Conservation (phyloP, 2,888 invertebrate species). For the Pachymerium ferrugineum region DNA sequence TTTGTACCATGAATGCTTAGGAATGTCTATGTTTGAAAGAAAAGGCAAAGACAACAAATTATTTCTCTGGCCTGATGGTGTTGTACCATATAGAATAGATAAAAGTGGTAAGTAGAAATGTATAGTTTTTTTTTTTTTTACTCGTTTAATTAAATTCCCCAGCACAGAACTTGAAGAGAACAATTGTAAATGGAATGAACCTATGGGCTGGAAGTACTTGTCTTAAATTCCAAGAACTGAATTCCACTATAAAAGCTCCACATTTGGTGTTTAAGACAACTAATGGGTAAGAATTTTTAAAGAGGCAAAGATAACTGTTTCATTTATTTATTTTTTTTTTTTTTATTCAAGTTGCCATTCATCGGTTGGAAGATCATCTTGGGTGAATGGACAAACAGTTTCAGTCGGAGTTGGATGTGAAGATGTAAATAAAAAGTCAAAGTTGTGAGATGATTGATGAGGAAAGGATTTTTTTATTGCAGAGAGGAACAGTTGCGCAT, state of each 20-base stretch:
- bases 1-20: too few relatives aligned
- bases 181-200: background rate
- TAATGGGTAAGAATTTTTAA: background rate
- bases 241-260: background rate
- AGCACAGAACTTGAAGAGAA: background rate
- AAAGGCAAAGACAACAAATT: background rate
- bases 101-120: background rate
- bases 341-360: conserved; percentile 9
- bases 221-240: background rate
- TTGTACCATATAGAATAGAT: background rate
- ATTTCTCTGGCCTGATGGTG: background rate
- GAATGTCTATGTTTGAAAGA: background rate
- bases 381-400: background rate
- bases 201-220: background rate
- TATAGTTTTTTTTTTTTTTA: background rate
- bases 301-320: background rate
- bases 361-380: background rate
- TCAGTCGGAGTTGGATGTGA: conserved; percentile 25
- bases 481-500: conserved; percentile 20
- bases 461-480: background rate
- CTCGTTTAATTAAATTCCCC: too few relatives aligned
- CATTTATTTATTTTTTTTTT: background rate
- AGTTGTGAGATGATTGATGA: background rate
- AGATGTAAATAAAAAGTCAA: background rate
- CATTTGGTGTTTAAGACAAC: conserved; percentile 3